These are phyloP conservation scores for Addax nasomaculatus DNA, from an alignment of 2,113 vertebrate species.

Conservation along the genomic window DNA sequence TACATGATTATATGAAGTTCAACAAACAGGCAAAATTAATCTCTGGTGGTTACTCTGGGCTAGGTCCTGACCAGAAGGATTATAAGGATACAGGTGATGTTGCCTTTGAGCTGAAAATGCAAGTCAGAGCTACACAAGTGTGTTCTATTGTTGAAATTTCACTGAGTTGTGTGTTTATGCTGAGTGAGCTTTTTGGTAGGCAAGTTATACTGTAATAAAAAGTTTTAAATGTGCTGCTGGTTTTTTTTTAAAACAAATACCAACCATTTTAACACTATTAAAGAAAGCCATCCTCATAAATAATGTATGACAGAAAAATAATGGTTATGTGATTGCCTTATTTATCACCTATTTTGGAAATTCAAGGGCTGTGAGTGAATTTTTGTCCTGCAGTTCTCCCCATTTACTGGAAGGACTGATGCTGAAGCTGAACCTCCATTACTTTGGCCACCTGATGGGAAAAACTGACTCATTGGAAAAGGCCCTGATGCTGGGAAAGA, in stretches of 20 bases:
- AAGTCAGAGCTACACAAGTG: neutral
- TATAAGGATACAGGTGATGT: neutral
- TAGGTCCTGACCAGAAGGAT: neutral
- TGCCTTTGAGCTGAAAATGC: neutral
- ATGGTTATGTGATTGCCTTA: neutral
- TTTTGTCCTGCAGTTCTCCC: slow-evolving; percentile 47
- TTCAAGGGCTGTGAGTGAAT: slow-evolving; percentile 19
- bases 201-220: neutral
- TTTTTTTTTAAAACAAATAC: neutral
- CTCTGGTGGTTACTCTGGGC: neutral
- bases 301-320: slow-evolving; percentile 65
- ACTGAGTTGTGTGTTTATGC: neutral
- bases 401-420: neutral
- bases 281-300: slow-evolving; percentile 16
- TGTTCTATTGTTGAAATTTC: neutral
- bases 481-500: neutral
- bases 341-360: slow-evolving; percentile 53
- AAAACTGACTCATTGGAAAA: neutral
- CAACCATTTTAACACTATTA: slow-evolving; percentile 38
- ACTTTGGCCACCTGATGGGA: neutral
- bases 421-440: neutral
- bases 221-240: neutral
- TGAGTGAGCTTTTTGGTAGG: neutral
- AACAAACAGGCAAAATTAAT: neutral
- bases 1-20: neutral